Conservation (phyloP, 2,797 vertebrate species). For the Gila robusta region DNA sequence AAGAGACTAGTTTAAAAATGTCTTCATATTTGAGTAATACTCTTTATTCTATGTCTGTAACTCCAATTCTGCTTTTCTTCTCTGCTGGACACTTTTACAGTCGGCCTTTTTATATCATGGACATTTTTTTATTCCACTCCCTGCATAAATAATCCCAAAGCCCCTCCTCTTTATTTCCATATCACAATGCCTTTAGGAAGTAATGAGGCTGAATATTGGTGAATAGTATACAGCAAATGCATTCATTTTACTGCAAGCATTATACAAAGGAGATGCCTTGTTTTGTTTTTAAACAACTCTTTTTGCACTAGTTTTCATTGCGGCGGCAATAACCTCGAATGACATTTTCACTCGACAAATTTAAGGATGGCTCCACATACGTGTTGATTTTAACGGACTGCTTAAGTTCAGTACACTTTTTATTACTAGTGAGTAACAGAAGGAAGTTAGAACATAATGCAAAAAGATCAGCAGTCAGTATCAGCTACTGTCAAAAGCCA, state of each 20-base stretch:
- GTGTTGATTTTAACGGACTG: background rate
- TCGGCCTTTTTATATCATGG: background rate
- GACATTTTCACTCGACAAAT: background rate
- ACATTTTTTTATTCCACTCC: background rate
- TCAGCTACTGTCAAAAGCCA: background rate
- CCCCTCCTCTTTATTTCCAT: background rate
- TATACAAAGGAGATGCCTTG: background rate
- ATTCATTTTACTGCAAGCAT: background rate
- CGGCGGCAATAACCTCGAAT: background rate
- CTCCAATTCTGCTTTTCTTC: background rate
- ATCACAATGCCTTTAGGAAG: background rate
- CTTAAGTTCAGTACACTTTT: no score
- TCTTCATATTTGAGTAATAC: background rate
- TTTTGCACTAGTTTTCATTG: background rate
- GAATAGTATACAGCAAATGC: background rate
- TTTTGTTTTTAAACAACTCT: background rate
- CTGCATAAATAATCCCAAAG: conserved; percentile 1
- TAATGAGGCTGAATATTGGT: background rate
- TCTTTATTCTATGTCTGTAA: background rate
- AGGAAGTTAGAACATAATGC: background rate
- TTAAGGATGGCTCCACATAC: background rate
- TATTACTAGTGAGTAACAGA: background rate
- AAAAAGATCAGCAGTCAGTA: background rate
- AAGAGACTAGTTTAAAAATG: background rate
- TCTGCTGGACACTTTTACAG: background rate